Evolutionary conservation across 2,888 invertebrate species (phyloP), one percentile per base, ranked within the genome.

Genomic region (Neoascia interrupta): DNA sequence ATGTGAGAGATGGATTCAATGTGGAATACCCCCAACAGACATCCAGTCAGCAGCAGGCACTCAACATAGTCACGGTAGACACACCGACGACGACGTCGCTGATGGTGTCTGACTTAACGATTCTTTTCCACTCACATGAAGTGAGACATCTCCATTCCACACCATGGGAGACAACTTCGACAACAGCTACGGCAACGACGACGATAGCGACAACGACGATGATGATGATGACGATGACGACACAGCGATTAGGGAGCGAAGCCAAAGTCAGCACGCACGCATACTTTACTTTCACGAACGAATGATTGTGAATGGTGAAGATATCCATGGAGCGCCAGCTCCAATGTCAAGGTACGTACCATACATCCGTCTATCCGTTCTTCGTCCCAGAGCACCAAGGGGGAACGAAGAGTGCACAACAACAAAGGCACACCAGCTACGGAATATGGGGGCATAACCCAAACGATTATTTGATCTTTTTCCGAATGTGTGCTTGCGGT

Each of bases 391-490:
- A 66, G 19, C 61, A 54, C 66, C 79, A 66, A 56, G 63, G 66
- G 68, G 72, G 79, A 34, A 61, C 61, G 21, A 18, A 49, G 64
- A 45, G 21, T 18, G 21, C 43, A 63, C 51, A 66, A 56, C 73
- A 73, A 75, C 51, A 73, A 63, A 72, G 28, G 36, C 60, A 39
- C 49, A 19, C 28, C 36, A 21, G 41, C 36, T 19, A 41, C 54
- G 61, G 54, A 69, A 69, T 61, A 69, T 69, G 75, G 64, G 70
- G 72, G 70, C 58, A 79, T 60, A 64, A 64, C 64, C 76, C 76
- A 72, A 79, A 64, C 76, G 72, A 79, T 79, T 79, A 79, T 79
- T 79, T 79, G 79, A 79, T 79, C 79, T 79, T 79, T 79, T 79
- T 66, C 68, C 79, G 73, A 79, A 68, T 79, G 73, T 79, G 49